Conservation (phyloP, 2,113 vertebrate genomes). For the Delphinapterus leucas region DNA sequence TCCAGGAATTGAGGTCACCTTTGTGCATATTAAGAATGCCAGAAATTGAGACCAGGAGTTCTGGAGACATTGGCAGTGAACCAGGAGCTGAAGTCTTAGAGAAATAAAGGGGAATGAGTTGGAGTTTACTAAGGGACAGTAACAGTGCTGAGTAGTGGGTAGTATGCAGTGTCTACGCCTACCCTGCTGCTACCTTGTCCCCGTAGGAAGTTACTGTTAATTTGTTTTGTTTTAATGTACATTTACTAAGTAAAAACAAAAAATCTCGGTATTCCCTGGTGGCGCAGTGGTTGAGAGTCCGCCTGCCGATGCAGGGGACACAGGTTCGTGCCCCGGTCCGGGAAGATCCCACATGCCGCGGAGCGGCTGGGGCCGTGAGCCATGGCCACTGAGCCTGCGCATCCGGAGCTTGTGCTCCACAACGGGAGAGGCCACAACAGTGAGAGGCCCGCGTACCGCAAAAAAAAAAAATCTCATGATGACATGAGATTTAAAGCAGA, state of each 20-base stretch:
- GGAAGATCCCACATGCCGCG: no score
- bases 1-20: not conserved
- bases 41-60: not conserved
- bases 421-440: no score
- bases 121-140: not conserved
- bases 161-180: not conserved
- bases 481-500: not conserved
- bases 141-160: rapidly evolving
- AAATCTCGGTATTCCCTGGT: no score
- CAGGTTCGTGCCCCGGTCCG: no score
- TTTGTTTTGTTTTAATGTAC: not conserved
- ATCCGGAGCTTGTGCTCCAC: no score
- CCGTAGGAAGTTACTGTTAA: not conserved
- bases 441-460: no score
- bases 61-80: not conserved
- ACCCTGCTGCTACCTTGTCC: not conserved
- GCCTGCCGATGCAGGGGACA: no score
- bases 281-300: no score
- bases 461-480: not conserved
- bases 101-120: not conserved
- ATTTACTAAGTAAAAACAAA: not conserved
- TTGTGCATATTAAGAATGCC: not conserved
- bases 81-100: not conserved
- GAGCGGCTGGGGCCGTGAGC: no score
- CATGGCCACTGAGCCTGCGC: no score